Conservation (phyloP, 2,888 invertebrate genomes). For the Proisotoma minuta region DNA sequence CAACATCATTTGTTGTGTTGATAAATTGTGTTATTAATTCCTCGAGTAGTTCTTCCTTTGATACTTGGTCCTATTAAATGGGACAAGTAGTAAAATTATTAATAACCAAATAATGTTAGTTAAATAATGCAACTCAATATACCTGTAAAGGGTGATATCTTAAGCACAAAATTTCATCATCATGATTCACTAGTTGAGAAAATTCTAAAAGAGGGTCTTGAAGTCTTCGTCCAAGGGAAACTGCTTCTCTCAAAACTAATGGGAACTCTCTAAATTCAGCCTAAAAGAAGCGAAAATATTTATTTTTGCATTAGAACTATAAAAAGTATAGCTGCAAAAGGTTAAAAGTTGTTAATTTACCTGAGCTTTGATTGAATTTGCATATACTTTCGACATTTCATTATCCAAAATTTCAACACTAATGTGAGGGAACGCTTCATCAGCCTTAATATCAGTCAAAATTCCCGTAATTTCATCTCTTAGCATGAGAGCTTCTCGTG, state of each 20-base stretch:
- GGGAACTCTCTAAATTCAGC: conserved; percentile 91
- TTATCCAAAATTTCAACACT: conserved; percentile 90
- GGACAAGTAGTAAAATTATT: conserved; percentile 9
- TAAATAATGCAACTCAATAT: conserved; percentile 11
- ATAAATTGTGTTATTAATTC: conserved; percentile 81
- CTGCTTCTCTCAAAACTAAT: conserved; percentile 79
- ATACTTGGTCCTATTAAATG: conserved; percentile 52
- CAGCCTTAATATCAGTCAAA: conserved; percentile 68
- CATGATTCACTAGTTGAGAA: conserved; percentile 89
- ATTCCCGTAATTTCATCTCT: conserved; percentile 71
- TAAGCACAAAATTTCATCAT: conserved; percentile 93
- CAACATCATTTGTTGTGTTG: conserved; percentile 94
- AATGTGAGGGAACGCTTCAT: conserved; percentile 80
- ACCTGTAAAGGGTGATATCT: conserved; percentile 78
- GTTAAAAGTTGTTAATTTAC: no score
- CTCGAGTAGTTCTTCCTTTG: conserved; percentile 80
- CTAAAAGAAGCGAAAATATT: conserved; percentile 49
- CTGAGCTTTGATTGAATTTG: conserved; percentile 80
- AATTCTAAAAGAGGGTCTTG: conserved; percentile 96
- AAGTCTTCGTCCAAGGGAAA: conserved; percentile 83
- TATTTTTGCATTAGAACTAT: no score
- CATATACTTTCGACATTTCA: conserved; percentile 85
- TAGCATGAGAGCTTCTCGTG: conserved; percentile 76
- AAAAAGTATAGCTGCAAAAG: no score
- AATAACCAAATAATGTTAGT: not conserved